Conservation (phyloP, 2,113 vertebrate species). For the Meriones unguiculatus region DNA sequence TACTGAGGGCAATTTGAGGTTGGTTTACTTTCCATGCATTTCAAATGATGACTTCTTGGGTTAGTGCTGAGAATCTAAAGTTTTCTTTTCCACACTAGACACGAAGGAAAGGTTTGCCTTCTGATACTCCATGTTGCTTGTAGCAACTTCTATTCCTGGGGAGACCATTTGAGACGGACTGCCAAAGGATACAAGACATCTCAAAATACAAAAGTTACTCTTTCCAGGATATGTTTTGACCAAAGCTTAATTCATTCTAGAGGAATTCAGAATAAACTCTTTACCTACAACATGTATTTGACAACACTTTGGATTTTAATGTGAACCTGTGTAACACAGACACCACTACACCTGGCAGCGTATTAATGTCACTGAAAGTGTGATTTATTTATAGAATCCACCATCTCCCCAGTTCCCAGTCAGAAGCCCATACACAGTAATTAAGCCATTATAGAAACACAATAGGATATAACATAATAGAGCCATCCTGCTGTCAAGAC, state of each 20-base stretch:
- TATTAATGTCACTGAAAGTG: conserved; percentile 50
- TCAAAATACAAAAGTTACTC: conserved; percentile 45
- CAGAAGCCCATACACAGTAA: conserved; percentile 71
- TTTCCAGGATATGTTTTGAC: conserved; percentile 71
- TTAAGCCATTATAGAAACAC: conserved; percentile 78
- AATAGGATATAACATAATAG: conserved; percentile 74
- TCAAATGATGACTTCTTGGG: neutral
- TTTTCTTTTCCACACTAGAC: neutral
- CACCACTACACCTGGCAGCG: conserved; percentile 57
- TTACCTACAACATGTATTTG: conserved; percentile 74
- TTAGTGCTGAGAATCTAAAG: neutral
- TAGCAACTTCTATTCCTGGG: neutral
- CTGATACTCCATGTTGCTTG: neutral
- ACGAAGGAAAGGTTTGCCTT: neutral
- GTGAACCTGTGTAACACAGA: conserved; percentile 50
- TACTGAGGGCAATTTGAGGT: neutral
- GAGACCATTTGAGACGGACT: neutral
- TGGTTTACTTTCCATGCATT: neutral
- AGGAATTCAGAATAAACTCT: conserved; percentile 66
- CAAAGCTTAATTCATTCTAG: conserved; percentile 60
- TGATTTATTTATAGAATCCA: conserved; percentile 69
- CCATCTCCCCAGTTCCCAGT: conserved; percentile 60
- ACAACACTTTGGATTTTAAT: conserved; percentile 70
- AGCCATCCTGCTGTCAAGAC: conserved; percentile 68
- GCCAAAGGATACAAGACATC: neutral